Conservation (phyloP, 1,140 invertebrate genomes). For the Megalopta genalis region DNA sequence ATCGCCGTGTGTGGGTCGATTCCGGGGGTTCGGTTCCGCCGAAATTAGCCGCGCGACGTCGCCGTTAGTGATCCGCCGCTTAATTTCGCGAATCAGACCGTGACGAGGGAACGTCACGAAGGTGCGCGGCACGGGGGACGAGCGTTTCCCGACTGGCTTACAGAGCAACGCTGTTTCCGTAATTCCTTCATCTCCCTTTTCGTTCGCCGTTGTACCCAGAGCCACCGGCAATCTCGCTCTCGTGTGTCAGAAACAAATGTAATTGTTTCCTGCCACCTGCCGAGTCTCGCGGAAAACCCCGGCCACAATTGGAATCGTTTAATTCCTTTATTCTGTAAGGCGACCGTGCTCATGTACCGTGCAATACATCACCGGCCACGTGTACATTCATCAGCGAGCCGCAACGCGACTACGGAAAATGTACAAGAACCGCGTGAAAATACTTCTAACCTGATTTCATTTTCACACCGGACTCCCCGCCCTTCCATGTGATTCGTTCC, state of each 20-base stretch:
- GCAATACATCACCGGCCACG: no score
- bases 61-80: constrained; percentile 30
- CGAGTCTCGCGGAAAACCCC: neutral
- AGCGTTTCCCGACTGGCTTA: neutral
- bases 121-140: neutral
- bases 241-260: constrained; percentile 8
- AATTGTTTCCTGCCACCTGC: neutral
- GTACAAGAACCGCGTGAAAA: no score
- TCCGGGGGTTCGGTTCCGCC: no score
- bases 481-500: no score
- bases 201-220: neutral
- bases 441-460: no score
- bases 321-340: neutral
- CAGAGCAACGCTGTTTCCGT: constrained; percentile 12
- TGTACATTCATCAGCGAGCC: no score
- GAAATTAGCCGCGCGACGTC: no score
- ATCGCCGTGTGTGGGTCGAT: no score
- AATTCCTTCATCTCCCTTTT: neutral
- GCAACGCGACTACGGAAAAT: no score
- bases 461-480: no score
- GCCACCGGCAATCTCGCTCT: constrained; percentile 1
- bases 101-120: constrained; percentile 15
- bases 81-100: constrained; percentile 36
- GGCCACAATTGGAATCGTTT: constrained; percentile 2
- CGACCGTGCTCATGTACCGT: neutral